Conservation (phyloP, 1,140 invertebrate genomes). For the Protaetia brevitarsis region DNA sequence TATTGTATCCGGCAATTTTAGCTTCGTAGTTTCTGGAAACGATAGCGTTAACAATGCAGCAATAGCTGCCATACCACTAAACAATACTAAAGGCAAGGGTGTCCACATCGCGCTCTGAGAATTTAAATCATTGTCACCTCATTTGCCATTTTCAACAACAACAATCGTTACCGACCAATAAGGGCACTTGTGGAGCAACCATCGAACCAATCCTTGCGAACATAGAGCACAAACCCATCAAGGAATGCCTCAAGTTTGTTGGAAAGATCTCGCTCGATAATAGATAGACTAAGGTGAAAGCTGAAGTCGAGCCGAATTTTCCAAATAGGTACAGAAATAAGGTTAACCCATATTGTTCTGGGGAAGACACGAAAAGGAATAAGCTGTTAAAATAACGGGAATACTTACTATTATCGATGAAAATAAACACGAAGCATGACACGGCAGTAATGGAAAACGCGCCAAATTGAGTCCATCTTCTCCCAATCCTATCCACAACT, state of each 20-base stretch:
- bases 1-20: slow-evolving; percentile 66
- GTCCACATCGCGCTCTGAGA: too few relatives aligned
- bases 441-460: slow-evolving; percentile 61
- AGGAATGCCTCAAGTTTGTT: slow-evolving; percentile 60
- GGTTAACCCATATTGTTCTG: slow-evolving; percentile 23
- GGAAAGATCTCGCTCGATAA: slow-evolving; percentile 74
- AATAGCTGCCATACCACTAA: slow-evolving; percentile 61
- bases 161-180: too few relatives aligned
- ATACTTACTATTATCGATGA: slow-evolving; percentile 38
- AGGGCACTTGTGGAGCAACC: slow-evolving; percentile 67
- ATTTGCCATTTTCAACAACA: slow-evolving; percentile 37
- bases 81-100: slow-evolving; percentile 61
- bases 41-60: slow-evolving; percentile 61
- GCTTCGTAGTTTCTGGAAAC: slow-evolving; percentile 67
- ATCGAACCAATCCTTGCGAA: too few relatives aligned
- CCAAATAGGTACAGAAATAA: slow-evolving; percentile 66
- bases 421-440: slow-evolving; percentile 42
- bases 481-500: slow-evolving; percentile 62
- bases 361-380: neutral
- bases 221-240: slow-evolving; percentile 68
- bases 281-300: slow-evolving; percentile 69
- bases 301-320: slow-evolving; percentile 68
- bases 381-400: neutral
- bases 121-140: too few relatives aligned
- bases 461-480: slow-evolving; percentile 57